Evolutionary conservation across 2,888 invertebrate genomes (phyloP), one percentile per base, ranked within the genome.

Genomic region (Oligia fasciuncula): DNA sequence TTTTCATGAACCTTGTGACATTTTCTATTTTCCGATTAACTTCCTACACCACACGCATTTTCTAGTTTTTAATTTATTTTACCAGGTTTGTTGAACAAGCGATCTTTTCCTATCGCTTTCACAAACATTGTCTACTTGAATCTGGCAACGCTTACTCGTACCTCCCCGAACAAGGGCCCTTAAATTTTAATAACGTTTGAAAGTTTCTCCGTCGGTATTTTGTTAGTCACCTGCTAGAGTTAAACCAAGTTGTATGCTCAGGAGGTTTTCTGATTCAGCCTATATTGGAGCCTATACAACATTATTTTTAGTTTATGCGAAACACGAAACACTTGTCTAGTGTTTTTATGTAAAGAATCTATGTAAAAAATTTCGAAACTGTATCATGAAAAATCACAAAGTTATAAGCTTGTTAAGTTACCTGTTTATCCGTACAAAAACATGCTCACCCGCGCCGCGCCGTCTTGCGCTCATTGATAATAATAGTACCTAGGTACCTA

Each of bases 141-240:
- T 46, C 43, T 79, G 57, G 78, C 76, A 77, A 78, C 76, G 68
- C 81, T 74, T 66, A 57, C 40, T 40, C 40, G 40, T 40, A 40
- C 63, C 71, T 5, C 8, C 29, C 49, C 9, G 66, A 75, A 67
- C 49, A 76, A 68, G 74, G 73, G 74, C 75, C 62, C 78, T 84
- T 65, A 76, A 87, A 90, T 89, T 90, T 87, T 88, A 87, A 88
- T 87, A 89, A 83, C 76, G 73, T 76, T 81, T 77, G 77, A 62
- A 79, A 77, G 62, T 88, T 83, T 72, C 68, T 67, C 35, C 63
- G 71, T 17, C 40, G 72, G 62, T 76, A 79, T 79, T 73, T 83
- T 79, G 88, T 63, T 67, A 77, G 23, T 40, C 84, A 68, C 46
- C 54, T 84, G 67, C 66, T 62, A 29, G 63, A 84, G 46, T 78